phyloP scores from a whole-genome alignment of 64 coral and sea anemone genomes.

The Trachythela sp. region DNA sequence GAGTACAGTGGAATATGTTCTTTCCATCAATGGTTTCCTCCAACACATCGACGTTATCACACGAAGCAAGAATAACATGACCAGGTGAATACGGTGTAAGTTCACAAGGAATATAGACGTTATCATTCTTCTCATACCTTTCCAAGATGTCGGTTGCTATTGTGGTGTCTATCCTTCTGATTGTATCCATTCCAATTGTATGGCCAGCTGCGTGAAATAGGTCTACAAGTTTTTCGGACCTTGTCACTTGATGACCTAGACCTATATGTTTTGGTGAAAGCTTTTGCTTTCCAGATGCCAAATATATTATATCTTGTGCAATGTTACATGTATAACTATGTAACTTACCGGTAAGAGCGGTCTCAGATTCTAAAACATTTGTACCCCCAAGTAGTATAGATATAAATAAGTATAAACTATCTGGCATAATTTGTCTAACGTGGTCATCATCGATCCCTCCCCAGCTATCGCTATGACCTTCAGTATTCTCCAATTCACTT shows the following conservation, averaged over 20 bases:
- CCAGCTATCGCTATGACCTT: too few species aligned
- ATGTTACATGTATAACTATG: too few species aligned
- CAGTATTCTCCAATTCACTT: too few species aligned
- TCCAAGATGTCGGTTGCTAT: not conserved
- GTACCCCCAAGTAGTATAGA: too few species aligned
- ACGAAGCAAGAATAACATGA: not conserved
- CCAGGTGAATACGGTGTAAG: not conserved
- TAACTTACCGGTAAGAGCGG: too few species aligned
- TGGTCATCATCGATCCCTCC: too few species aligned
- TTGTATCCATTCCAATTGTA: too few species aligned
- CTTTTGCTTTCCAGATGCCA: not conserved
- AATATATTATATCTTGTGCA: too few species aligned
- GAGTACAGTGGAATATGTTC: constrained; percentile 2
- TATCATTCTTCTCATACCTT: not conserved
- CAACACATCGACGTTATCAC: not conserved
- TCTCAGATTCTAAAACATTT: too few species aligned
- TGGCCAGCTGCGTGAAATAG: not conserved
- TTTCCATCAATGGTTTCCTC: not conserved
- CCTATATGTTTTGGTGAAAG: constrained; percentile 10
- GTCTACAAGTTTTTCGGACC: not conserved
- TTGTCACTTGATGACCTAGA: not conserved
- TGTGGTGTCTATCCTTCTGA: not conserved
- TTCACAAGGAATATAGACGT: not conserved
- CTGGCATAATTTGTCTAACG: too few species aligned
- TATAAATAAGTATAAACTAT: too few species aligned